phyloP scores from a whole-genome alignment of 2,888 invertebrate genomes.

The Diarsia brunnea region DNA sequence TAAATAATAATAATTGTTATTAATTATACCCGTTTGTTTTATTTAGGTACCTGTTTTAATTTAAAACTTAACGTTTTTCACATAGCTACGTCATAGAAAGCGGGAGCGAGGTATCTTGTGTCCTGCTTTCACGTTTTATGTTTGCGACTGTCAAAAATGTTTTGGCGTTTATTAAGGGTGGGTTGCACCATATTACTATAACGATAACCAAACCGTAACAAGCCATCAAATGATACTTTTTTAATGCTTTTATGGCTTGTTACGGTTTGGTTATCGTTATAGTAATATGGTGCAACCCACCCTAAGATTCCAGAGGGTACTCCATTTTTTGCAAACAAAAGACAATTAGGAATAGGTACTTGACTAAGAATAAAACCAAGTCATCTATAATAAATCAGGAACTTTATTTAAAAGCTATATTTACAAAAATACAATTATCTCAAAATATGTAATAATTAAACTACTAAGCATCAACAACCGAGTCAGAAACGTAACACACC shows the following conservation, averaged over 20 bases:
- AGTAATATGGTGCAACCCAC: no score
- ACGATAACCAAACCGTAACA: no score
- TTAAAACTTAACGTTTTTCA: neutral
- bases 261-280: no score
- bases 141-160: neutral
- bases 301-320: no score
- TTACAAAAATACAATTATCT: slow-evolving; percentile 89
- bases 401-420: slow-evolving; percentile 89
- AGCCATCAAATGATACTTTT: no score
- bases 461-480: slow-evolving; percentile 81
- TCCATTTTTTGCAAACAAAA: no score
- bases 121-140: neutral
- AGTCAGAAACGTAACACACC: slow-evolving; percentile 68
- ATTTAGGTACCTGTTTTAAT: neutral
- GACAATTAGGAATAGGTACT: neutral
- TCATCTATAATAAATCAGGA: slow-evolving; percentile 85
- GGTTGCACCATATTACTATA: no score
- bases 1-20: slow-evolving; percentile 54
- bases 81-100: neutral
- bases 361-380: slow-evolving; percentile 45
- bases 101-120: neutral
- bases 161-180: no score
- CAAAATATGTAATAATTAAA: slow-evolving; percentile 84
- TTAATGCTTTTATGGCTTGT: no score
- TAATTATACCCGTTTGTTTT: slow-evolving; percentile 3